These are phyloP conservation scores for Phocides pigmalion DNA, from an alignment of 1,140 invertebrate genomes.

Conservation along the genomic window DNA sequence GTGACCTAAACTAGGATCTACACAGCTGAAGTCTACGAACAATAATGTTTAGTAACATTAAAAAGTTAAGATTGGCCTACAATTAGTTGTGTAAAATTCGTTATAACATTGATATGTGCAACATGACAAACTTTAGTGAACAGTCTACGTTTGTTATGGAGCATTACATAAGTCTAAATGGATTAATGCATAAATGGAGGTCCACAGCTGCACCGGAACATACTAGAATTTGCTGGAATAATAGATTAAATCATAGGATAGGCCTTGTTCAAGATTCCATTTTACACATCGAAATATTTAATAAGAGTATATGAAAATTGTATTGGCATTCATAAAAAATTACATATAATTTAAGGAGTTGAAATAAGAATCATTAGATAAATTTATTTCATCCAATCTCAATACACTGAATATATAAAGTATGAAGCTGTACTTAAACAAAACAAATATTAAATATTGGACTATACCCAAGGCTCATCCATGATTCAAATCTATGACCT, in stretches of 20 bases:
- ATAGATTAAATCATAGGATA: neutral
- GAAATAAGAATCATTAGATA: too few species aligned
- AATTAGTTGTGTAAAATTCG: constrained; percentile 16
- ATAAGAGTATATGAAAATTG: too few species aligned
- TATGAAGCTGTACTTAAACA: too few species aligned
- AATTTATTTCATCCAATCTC: too few species aligned
- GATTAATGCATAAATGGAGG: constrained; percentile 17
- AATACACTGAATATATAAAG: too few species aligned
- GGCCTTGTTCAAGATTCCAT: too few species aligned
- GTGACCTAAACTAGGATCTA: constrained; percentile 8
- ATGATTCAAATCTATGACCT: neutral
- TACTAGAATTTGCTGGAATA: constrained; percentile 43
- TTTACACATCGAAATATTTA: too few species aligned
- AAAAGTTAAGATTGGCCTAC: constrained; percentile 8
- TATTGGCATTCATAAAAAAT: too few species aligned
- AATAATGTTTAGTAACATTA: constrained; percentile 12
- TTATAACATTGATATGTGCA: constrained; percentile 29
- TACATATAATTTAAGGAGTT: too few species aligned
- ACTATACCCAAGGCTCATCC: too few species aligned
- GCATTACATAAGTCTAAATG: constrained; percentile 13
- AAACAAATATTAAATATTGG: too few species aligned
- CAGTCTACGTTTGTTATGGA: constrained; percentile 28
- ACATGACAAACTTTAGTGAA: constrained; percentile 25
- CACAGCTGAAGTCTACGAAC: constrained; percentile 12
- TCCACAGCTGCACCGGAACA: constrained; percentile 40